Percentiles rank a stretch among this genome's conserved stretches.
Conservation (phyloP, 1,140 invertebrate species). For the Solenopsis fugax region DNA sequence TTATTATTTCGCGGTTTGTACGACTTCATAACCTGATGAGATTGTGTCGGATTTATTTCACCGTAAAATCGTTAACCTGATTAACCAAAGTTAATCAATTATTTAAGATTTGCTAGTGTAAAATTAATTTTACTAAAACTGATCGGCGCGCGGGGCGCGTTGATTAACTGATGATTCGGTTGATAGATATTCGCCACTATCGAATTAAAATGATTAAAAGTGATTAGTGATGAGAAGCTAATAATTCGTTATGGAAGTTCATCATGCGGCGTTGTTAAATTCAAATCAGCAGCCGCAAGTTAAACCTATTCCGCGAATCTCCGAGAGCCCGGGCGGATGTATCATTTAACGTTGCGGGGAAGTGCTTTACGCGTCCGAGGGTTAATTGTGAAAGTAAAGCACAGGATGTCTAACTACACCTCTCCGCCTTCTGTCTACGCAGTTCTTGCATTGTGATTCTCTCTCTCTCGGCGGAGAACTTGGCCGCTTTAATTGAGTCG, state of each 20-base stretch:
- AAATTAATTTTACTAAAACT: constrained; percentile 40
- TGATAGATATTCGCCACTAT: constrained; percentile 7
- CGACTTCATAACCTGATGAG: constrained; percentile 38
- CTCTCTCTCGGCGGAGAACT: constrained; percentile 57
- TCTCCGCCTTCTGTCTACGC: constrained; percentile 36
- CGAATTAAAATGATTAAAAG: constrained; percentile 42
- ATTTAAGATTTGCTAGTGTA: constrained; percentile 40
- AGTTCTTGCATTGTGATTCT: constrained; percentile 64
- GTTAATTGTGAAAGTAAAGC: constrained; percentile 64
- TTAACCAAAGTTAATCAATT: constrained; percentile 56
- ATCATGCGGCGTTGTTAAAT: constrained; percentile 16
- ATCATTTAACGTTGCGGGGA: constrained; percentile 48
- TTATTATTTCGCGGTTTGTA: constrained; percentile 50
- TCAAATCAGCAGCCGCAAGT: constrained; percentile 18
- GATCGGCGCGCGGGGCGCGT: neutral
- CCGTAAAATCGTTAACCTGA: constrained; percentile 43
- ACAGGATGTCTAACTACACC: constrained; percentile 45
- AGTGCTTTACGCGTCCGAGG: constrained; percentile 48
- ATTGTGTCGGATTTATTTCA: constrained; percentile 14
- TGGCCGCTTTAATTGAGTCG: constrained; percentile 74
- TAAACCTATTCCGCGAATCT: constrained; percentile 17
- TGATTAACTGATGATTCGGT: neutral
- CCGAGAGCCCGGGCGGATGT: neutral
- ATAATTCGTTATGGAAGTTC: constrained; percentile 14
- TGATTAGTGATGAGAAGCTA: constrained; percentile 16